These are phyloP conservation scores for Campylomormyrus tamandua DNA, from an alignment of 2,113 vertebrate species.

Conservation along the genomic window DNA sequence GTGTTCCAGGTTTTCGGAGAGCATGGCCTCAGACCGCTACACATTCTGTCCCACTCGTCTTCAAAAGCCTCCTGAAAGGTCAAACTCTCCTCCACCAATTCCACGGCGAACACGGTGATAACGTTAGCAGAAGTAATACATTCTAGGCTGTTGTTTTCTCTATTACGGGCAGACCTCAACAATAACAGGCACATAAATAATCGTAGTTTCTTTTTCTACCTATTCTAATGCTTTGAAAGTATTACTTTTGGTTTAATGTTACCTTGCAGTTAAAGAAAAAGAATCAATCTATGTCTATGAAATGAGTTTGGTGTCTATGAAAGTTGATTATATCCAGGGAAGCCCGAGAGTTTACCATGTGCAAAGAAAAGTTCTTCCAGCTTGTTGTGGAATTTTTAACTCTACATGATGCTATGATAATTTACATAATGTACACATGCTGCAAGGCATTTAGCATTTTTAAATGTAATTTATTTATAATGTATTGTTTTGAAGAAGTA, in stretches of 20 bases:
- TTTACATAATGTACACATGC: background rate
- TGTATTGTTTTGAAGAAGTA: background rate
- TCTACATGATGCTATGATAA: background rate
- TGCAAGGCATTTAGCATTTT: background rate
- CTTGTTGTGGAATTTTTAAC: background rate
- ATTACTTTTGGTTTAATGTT: background rate
- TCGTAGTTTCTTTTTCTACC: background rate
- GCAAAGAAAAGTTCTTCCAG: background rate
- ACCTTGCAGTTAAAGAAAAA: background rate
- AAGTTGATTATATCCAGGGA: background rate
- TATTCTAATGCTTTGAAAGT: background rate
- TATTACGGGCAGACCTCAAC: background rate
- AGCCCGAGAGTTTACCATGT: background rate
- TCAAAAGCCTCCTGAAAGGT: constrained; percentile 40
- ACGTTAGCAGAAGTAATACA: background rate
- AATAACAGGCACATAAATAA: background rate
- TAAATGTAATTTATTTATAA: constrained; percentile 8
- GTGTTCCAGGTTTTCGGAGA: constrained; percentile 45
- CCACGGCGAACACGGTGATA: constrained; percentile 14
- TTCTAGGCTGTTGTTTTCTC: background rate
- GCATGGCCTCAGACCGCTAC: constrained; percentile 50
- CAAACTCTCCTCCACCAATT: constrained; percentile 30
- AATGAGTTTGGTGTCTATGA: background rate
- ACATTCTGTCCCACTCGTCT: constrained; percentile 47
- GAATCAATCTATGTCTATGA: background rate